A percentile compares a stretch with the other conserved stretches of the same genome.
phyloP scores from a whole-genome alignment of 2,888 invertebrate genomes.

The Eulithis testata region DNA sequence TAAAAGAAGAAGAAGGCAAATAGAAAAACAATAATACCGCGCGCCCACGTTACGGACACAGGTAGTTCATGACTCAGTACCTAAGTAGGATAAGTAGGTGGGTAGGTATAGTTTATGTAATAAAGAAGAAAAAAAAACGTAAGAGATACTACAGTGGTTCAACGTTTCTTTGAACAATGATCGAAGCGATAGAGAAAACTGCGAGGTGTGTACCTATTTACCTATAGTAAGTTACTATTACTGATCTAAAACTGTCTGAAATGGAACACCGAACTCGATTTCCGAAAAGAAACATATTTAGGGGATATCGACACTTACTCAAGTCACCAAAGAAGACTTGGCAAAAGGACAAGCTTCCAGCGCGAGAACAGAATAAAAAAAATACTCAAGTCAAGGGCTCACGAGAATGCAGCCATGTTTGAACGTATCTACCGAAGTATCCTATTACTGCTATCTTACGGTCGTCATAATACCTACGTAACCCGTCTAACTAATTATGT shows the following conservation, averaged over 20 bases:
- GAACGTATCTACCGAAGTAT: too few relatives aligned
- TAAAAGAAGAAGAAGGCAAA: background rate
- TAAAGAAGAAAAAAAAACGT: slow-evolving; percentile 17
- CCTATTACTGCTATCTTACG: background rate
- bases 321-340: too few relatives aligned
- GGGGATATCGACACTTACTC: too few relatives aligned
- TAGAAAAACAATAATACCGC: slow-evolving; percentile 14
- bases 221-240: too few relatives aligned
- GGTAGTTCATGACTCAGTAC: slow-evolving; percentile 31
- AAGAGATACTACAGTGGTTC: slow-evolving; percentile 32
- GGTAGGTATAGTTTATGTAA: background rate
- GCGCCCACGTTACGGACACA: slow-evolving; percentile 12
- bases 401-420: too few relatives aligned
- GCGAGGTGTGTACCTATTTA: background rate
- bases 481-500: background rate
- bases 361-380: too few relatives aligned
- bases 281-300: too few relatives aligned
- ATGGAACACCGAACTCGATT: background rate
- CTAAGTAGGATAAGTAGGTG: background rate
- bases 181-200: slow-evolving; percentile 18
- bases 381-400: too few relatives aligned
- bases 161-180: slow-evolving; percentile 36
- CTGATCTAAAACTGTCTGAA: too few relatives aligned
- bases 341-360: too few relatives aligned
- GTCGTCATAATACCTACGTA: background rate